Evolutionary conservation across 2,797 vertebrate species (phyloP).

Genomic region (Gorsachius magnificus): DNA sequence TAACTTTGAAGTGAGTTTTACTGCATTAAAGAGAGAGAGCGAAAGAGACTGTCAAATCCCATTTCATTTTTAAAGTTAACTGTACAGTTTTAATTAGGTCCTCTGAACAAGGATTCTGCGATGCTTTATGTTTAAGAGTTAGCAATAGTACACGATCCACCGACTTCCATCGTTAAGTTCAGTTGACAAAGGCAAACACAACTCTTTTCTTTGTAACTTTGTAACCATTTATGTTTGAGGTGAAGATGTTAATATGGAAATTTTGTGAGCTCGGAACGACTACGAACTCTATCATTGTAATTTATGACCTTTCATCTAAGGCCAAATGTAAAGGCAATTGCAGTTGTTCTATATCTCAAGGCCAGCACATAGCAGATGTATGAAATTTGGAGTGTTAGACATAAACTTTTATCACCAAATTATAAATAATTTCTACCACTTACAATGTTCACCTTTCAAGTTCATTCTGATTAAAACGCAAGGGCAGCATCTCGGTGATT

Average conservation of each 20-base stretch:
- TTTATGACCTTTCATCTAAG: slow-evolving; percentile 80
- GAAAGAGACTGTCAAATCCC: slow-evolving; percentile 16
- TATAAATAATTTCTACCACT: slow-evolving; percentile 86
- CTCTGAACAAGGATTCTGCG: slow-evolving; percentile 45
- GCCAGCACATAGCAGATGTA: slow-evolving; percentile 77
- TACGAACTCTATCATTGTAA: slow-evolving; percentile 74
- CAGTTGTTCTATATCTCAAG: slow-evolving; percentile 80
- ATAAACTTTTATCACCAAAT: slow-evolving; percentile 87
- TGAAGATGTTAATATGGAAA: slow-evolving; percentile 83
- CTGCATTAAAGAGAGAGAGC: neutral
- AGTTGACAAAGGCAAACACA: slow-evolving; percentile 73
- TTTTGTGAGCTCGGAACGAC: slow-evolving; percentile 74
- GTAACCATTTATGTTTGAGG: slow-evolving; percentile 81
- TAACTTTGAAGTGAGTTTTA: slow-evolving; percentile 43
- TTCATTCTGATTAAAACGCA: slow-evolving; percentile 83
- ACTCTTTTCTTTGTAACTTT: slow-evolving; percentile 74
- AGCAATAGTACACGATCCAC: neutral
- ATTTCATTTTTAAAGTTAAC: slow-evolving; percentile 65
- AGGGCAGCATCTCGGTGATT: slow-evolving; percentile 70
- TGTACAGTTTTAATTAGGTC: slow-evolving; percentile 71
- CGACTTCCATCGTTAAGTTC: slow-evolving; percentile 60
- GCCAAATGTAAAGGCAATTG: slow-evolving; percentile 81
- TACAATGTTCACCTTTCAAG: slow-evolving; percentile 83
- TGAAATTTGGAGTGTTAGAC: slow-evolving; percentile 80
- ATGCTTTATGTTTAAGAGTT: slow-evolving; percentile 12